Evolutionary conservation across 2,113 vertebrate genomes (phyloP).

Genomic region (Oncorhynchus tshawytscha): DNA sequence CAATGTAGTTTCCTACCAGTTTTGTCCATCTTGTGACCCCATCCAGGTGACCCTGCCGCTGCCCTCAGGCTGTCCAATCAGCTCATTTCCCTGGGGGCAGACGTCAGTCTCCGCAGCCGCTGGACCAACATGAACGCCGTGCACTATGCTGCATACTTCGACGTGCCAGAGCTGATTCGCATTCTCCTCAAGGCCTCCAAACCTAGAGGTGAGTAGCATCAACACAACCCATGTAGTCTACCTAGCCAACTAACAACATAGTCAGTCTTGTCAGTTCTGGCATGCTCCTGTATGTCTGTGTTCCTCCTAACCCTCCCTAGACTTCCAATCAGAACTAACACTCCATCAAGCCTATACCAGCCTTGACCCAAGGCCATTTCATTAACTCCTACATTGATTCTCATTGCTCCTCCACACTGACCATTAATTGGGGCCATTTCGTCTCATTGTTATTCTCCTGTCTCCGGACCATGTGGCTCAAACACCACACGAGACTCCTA

Average conservation of each 20-base stretch:
- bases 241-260: too few species aligned
- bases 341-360: neutral
- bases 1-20: neutral
- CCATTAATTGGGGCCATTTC: neutral
- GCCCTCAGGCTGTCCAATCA: slow-evolving; percentile 83
- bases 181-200: slow-evolving; percentile 82
- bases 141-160: slow-evolving; percentile 91
- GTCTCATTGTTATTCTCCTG: too few species aligned
- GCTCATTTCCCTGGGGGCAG: slow-evolving; percentile 82
- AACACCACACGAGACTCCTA: neutral
- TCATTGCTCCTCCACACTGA: neutral
- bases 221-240: neutral
- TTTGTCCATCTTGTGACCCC: slow-evolving; percentile 2
- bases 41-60: slow-evolving; percentile 81
- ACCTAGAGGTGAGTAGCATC: slow-evolving; percentile 75
- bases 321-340: neutral
- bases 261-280: too few species aligned
- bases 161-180: slow-evolving; percentile 86
- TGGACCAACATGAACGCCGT: slow-evolving; percentile 96
- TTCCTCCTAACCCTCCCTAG: neutral
- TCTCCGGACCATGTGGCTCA: neutral
- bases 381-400: slow-evolving; percentile 17
- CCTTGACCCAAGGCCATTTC: slow-evolving; percentile 4
- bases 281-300: neutral
- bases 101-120: slow-evolving; percentile 86